phyloP scores from a whole-genome alignment of 2,888 invertebrate genomes.

The Pteria penguin region DNA sequence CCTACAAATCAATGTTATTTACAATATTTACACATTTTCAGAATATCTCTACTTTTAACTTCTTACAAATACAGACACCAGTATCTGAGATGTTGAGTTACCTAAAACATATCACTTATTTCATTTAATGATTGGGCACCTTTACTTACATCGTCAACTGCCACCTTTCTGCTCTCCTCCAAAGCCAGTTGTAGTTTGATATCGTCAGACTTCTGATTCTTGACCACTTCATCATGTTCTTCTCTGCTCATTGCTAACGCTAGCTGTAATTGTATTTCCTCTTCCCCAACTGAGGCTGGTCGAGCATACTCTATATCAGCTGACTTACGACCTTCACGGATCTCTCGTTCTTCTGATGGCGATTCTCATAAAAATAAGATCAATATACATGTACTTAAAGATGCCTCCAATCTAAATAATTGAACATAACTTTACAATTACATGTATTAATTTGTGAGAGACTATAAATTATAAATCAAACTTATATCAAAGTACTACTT shows the following conservation, averaged over 20 bases:
- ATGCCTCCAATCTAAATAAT: too few relatives aligned
- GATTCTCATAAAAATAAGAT: neutral
- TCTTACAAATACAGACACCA: too few relatives aligned
- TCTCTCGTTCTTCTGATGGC: constrained; percentile 29
- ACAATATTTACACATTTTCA: too few relatives aligned
- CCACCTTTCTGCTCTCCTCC: constrained; percentile 86
- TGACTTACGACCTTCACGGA: constrained; percentile 52
- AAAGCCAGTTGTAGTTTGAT: constrained; percentile 96
- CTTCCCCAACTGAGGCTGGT: constrained; percentile 98
- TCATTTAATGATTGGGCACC: too few relatives aligned
- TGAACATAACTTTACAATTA: too few relatives aligned
- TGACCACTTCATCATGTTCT: constrained; percentile 98
- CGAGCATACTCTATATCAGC: constrained; percentile 93
- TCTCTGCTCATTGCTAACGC: constrained; percentile 99
- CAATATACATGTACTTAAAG: neutral
- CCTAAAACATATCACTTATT: too few relatives aligned
- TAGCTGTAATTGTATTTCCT: constrained; percentile 97
- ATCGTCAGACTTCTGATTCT: constrained; percentile 95
- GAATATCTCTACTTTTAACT: too few relatives aligned
- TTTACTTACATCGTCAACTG: constrained; percentile 56
- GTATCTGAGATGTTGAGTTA: too few relatives aligned
- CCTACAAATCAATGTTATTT: too few relatives aligned
- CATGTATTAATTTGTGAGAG: neutral
- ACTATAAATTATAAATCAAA: neutral
- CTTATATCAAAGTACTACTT: too few relatives aligned